Base-by-base conservation (phyloP, 2,113 vertebrate genomes). In the Gadus macrocephalus region DNA sequence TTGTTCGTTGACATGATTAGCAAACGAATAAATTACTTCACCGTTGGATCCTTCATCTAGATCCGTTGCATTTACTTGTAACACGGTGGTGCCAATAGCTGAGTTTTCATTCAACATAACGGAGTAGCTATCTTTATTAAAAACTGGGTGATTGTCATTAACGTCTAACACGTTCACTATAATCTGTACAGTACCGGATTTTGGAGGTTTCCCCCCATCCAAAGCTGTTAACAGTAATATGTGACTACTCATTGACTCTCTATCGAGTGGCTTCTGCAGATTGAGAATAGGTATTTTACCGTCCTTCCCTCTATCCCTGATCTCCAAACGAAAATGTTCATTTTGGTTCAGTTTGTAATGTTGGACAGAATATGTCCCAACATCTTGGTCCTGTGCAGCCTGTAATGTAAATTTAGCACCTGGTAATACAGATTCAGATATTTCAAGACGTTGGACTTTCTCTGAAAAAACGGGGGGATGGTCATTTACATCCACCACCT, bases 401-500 rank as follows among this genome's bases (percentile, higher is more conserved):
- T 83, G 81, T 3, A 91, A 73, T 15, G 85, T 88, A 27, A 86
- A 70, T 0, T 78, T 77, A 5, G 69, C 28, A 1, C 90, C 89
- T 2, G 81, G 66, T 17, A 82, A 58, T 0, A 65, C 82, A 0
- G 74, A 80, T 55, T 91, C 90, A 0, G 11, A 82, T 3, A 91
- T 88, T 71, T 89, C 86, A 0, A 91, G 66, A 1, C 14, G 67
- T 59, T 66, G 64, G n/a, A 84, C 78, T 6, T 68, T 75, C 3
- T 70, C 56, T 0, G 68, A n/a, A 15, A 91, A 91, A 3, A 15
- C 69, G 1, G 90, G 90, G 5, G 78, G 61, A 49, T 91, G 81
- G 3, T 91, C 90, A 16, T 91, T 91, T 0, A 90, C 70, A 72
- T 91, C 90, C 60, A 83, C 5, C 17, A 92, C 68, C 35, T 90